Evolutionary conservation across 2,797 vertebrate species (phyloP), one percentile per base, ranked within the genome.

Genomic region (Oreonectes daqikongensis): DNA sequence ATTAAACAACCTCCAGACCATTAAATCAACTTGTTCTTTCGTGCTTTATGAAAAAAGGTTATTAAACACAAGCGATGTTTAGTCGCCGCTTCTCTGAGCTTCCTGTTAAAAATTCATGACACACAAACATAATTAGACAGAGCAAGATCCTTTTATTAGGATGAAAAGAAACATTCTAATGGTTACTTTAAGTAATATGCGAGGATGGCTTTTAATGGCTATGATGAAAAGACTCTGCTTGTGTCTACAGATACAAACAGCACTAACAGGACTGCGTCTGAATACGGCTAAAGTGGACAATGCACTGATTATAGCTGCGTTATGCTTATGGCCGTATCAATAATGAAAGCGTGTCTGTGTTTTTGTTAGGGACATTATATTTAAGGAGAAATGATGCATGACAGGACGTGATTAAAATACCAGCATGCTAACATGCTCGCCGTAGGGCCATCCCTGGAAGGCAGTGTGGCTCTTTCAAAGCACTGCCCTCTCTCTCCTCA

Each of bases 321-420:
- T 24, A 55, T 50, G 65, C 73, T 79, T 53, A 70, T n/a, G 32
- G 55, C 71, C 42, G 18, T 65, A 30, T 79, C 76, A 81, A 77
- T 86, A 74, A 85, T 80, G 5, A 50, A 79, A 46, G 48, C 75
- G 77, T 72, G 66, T 78, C 57, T 75, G 26, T 79, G 8, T 64
- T 75, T 79, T 76, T 68, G 69, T 48, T 28, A 26, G 69, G 42
- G 72, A 75, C 48, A 69, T 82, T 78, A 79, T 79, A 78, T 77
- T 70, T 59, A 67, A 26, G 53, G 63, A 73, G 70, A 86, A 86
- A 84, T 79, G 60, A 86, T 77, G 77, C 85, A 82, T 82, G 76
- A 80, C 75, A 67, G 70, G 69, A 82, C 76, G 76, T 79, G 80
- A 85, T 86, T 87, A 85, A 85, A 86, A 87, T 82, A 74, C 75